Percentiles rank a stretch among this genome's conserved stretches.
Conservation (phyloP, 1,140 invertebrate genomes). For the Diprion similis region DNA sequence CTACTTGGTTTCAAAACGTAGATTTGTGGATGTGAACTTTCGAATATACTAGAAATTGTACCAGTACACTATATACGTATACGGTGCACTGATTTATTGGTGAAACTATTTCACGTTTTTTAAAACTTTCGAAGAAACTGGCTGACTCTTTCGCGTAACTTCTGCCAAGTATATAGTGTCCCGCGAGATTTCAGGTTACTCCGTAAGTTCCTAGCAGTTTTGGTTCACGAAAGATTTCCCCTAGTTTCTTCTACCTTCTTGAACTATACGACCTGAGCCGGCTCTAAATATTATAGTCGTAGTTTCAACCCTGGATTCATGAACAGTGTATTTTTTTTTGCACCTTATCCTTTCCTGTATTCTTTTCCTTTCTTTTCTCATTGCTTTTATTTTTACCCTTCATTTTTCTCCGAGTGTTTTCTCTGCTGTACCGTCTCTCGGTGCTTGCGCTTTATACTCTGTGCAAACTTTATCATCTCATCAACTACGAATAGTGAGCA, state of each 20-base stretch:
- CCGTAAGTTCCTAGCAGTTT: conserved; percentile 3
- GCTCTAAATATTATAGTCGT: neutral
- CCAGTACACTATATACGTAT: neutral
- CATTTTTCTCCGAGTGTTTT: too few relatives aligned
- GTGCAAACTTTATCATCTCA: neutral
- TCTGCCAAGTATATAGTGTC: conserved; percentile 2
- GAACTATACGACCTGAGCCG: conserved; percentile 1
- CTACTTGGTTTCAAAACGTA: neutral
- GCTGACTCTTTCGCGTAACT: neutral
- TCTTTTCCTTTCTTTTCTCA: too few relatives aligned
- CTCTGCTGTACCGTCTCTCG: too few relatives aligned
- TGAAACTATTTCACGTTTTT: neutral
- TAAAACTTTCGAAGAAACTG: neutral
- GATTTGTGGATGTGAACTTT: neutral
- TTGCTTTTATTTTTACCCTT: too few relatives aligned
- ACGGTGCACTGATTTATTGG: conserved; percentile 1
- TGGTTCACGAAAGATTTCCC: neutral
- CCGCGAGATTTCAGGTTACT: neutral
- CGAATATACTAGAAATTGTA: neutral
- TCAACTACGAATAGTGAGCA: neutral
- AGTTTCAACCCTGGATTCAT: neutral
- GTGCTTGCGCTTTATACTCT: neutral
- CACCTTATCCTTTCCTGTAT: neutral
- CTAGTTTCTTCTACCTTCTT: neutral
- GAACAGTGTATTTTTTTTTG: neutral